Conservation (phyloP, 2,888 invertebrate species). For the Drosophila setosimentum region DNA sequence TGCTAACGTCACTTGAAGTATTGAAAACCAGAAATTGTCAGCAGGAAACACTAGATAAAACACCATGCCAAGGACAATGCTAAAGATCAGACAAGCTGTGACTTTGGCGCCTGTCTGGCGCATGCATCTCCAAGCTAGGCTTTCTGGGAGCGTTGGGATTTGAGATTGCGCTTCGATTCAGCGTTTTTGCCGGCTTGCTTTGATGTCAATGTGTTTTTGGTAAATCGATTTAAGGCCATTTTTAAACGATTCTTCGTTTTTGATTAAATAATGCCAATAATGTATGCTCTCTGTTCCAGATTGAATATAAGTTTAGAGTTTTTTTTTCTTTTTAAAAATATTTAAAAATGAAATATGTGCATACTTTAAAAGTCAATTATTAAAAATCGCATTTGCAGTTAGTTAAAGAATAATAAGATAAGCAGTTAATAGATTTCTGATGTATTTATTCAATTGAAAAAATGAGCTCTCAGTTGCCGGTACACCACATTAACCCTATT, state of each 20-base stretch:
- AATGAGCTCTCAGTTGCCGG: conserved; percentile 13
- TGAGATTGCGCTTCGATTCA: neutral
- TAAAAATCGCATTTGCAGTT: neutral
- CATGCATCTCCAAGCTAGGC: conserved; percentile 14
- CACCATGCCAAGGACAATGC: conserved; percentile 66
- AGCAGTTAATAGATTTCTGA: neutral
- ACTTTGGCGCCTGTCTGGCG: conserved; percentile 30
- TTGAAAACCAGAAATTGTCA: conserved; percentile 21
- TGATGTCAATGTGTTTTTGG: conserved; percentile 11
- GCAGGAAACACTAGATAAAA: conserved; percentile 27
- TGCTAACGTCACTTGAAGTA: conserved; percentile 34
- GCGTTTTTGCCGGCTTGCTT: conserved; percentile 22
- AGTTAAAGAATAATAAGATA: neutral
- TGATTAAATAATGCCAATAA: conserved; percentile 1
- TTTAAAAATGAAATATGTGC: too few species aligned
- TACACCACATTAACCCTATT: conserved; percentile 65
- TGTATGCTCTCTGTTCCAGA: too few species aligned
- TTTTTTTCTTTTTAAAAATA: too few species aligned
- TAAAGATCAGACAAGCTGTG: conserved; percentile 63
- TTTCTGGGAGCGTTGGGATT: conserved; percentile 15
- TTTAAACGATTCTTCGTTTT: neutral
- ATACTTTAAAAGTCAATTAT: neutral
- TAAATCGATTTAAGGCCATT: conserved; percentile 8
- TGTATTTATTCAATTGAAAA: neutral
- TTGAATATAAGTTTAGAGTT: too few species aligned